These are phyloP conservation scores for Kuschelorhynchus macadamiae DNA, from an alignment of 2,888 invertebrate species.

Conservation along the genomic window DNA sequence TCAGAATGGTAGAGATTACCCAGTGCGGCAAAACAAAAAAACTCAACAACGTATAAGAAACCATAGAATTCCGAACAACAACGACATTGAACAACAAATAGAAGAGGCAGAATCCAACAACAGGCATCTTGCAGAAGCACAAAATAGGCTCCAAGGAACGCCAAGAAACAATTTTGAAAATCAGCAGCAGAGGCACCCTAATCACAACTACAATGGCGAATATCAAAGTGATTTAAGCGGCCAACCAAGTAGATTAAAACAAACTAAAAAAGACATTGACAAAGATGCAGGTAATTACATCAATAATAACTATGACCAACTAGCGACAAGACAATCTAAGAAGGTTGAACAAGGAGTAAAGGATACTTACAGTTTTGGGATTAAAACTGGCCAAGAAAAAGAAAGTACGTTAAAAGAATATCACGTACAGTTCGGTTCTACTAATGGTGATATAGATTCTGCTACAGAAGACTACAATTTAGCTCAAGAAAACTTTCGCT, in stretches of 20 bases:
- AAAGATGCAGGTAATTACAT: slow-evolving; percentile 50
- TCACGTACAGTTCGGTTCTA: slow-evolving; percentile 48
- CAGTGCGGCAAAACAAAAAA: slow-evolving; percentile 14
- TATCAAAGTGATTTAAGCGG: not conserved
- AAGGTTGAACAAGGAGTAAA: slow-evolving; percentile 8
- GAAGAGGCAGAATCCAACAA: slow-evolving; percentile 48
- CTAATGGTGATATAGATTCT: slow-evolving; percentile 44
- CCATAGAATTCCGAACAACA: slow-evolving; percentile 39
- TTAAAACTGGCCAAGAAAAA: slow-evolving; percentile 16
- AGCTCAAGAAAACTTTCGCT: not conserved
- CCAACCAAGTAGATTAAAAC: slow-evolving; percentile 23
- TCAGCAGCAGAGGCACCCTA: slow-evolving; percentile 9
- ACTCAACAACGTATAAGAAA: slow-evolving; percentile 20
- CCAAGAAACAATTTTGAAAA: not conserved
- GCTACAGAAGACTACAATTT: slow-evolving; percentile 55
- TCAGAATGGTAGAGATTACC: slow-evolving; percentile 49
- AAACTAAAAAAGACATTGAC: slow-evolving; percentile 51
- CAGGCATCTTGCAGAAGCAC: slow-evolving; percentile 42
- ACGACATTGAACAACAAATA: slow-evolving; percentile 41
- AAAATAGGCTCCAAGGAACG: slow-evolving; percentile 20
- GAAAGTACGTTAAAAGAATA: slow-evolving; percentile 59
- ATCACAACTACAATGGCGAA: slow-evolving; percentile 32
- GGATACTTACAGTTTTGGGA: slow-evolving; percentile 24
- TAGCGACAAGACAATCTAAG: slow-evolving; percentile 18
- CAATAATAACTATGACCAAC: slow-evolving; percentile 34